Percentiles rank a stretch among this genome's conserved stretches.
These are phyloP conservation scores for Otis tarda DNA, from an alignment of 2,113 vertebrate species.

Conservation along the genomic window DNA sequence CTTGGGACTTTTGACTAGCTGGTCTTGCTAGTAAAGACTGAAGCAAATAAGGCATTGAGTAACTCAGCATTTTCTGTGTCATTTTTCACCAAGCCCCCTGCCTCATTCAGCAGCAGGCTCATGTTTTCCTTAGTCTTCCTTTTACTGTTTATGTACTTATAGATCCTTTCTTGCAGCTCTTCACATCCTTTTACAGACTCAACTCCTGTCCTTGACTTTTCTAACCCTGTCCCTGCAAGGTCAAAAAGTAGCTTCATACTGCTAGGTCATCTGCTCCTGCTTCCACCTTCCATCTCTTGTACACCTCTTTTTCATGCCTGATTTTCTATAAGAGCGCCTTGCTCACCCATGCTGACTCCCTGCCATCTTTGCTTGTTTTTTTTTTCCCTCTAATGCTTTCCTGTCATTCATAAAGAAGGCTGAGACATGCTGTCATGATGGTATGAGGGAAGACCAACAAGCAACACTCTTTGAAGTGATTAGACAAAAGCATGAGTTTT, in stretches of 20 bases:
- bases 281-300: not conserved
- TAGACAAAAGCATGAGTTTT: not conserved
- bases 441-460: not conserved
- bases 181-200: not conserved
- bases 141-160: not conserved
- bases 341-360: not conserved
- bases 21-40: not conserved
- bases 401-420: not conserved
- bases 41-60: no score
- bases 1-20: not conserved
- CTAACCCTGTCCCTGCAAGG: not conserved
- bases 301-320: not conserved
- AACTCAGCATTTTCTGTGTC: no score
- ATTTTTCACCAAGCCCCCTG: not conserved
- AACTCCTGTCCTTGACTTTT: not conserved
- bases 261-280: not conserved
- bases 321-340: not conserved
- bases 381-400: not conserved
- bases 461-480: not conserved
- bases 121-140: not conserved
- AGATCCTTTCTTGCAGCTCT: not conserved
- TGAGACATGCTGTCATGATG: not conserved
- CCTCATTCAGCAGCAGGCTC: not conserved
- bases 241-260: not conserved
- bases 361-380: fast-evolving